A percentile compares a stretch with the other conserved stretches of the same genome.
These are phyloP conservation scores for Littorina saxatilis DNA, from an alignment of 1,140 invertebrate genomes.

Conservation along the genomic window DNA sequence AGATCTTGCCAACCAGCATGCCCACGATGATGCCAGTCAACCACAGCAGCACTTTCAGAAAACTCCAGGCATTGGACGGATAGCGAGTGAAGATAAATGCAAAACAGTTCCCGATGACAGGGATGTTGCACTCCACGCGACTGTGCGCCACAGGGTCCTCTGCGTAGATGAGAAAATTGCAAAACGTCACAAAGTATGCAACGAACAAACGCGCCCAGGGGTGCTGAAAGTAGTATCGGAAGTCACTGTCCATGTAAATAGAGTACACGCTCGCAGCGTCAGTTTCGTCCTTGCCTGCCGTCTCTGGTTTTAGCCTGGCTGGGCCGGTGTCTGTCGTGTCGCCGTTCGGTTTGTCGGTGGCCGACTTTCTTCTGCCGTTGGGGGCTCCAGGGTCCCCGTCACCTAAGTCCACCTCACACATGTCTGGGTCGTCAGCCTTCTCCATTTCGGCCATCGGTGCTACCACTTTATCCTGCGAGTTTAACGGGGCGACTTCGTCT, in stretches of 20 bases:
- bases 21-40: constrained; percentile 77
- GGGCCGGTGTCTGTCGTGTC: background rate
- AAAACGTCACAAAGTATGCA: constrained; percentile 79
- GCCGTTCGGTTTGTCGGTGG: background rate
- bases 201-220: constrained; percentile 78
- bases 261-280: constrained; percentile 64
- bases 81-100: constrained; percentile 79
- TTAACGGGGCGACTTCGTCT: background rate
- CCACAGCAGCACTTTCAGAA: constrained; percentile 79
- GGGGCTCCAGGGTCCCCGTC: background rate
- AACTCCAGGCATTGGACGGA: constrained; percentile 77
- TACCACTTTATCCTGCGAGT: background rate
- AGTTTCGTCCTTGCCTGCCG: background rate
- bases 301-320: background rate
- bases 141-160: constrained; percentile 81
- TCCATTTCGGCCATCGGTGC: background rate
- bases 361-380: background rate
- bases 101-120: constrained; percentile 79
- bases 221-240: constrained; percentile 79
- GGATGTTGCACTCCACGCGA: constrained; percentile 77
- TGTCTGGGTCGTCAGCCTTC: background rate
- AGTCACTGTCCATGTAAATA: constrained; percentile 76
- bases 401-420: constrained; percentile 1
- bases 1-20: constrained; percentile 77
- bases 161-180: constrained; percentile 80